Conservation (phyloP, 2,888 invertebrate species). For the Platycheirus albimanus region DNA sequence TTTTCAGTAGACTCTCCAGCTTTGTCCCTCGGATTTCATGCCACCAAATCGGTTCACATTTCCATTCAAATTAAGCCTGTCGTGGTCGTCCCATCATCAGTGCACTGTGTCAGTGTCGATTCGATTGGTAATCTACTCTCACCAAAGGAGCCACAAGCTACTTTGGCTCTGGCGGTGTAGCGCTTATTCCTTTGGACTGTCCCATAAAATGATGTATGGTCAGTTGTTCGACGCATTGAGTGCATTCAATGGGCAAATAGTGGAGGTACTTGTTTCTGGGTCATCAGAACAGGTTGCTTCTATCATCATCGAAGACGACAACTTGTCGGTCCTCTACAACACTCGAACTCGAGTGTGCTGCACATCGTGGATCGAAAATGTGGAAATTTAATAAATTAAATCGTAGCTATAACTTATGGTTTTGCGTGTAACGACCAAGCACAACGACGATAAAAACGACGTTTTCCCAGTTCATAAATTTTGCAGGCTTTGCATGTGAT, state of each 20-base stretch:
- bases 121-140: slow-evolving; percentile 44
- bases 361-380: slow-evolving; percentile 40
- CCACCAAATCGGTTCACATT: slow-evolving; percentile 45
- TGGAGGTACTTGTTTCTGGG: slow-evolving; percentile 63
- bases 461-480: slow-evolving; percentile 70
- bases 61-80: slow-evolving; percentile 51
- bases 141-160: slow-evolving; percentile 44
- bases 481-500: slow-evolving; percentile 52
- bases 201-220: slow-evolving; percentile 61
- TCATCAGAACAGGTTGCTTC: slow-evolving; percentile 72
- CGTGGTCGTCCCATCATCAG: slow-evolving; percentile 31
- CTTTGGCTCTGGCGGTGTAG: slow-evolving; percentile 10
- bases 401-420: slow-evolving; percentile 45
- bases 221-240: slow-evolving; percentile 42
- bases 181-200: slow-evolving; percentile 65
- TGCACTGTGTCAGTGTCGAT: slow-evolving; percentile 21
- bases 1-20: neutral
- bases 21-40: slow-evolving; percentile 48
- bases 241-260: slow-evolving; percentile 42
- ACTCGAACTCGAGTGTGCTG: slow-evolving; percentile 6
- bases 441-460: slow-evolving; percentile 39
- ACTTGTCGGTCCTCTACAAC: slow-evolving; percentile 24
- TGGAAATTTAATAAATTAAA: slow-evolving; percentile 66
- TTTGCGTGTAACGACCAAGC: slow-evolving; percentile 29
- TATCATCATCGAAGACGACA: slow-evolving; percentile 49